phyloP scores from a whole-genome alignment of 92 coral and sea anemone genomes.

The Umimayanthus chanpuru region DNA sequence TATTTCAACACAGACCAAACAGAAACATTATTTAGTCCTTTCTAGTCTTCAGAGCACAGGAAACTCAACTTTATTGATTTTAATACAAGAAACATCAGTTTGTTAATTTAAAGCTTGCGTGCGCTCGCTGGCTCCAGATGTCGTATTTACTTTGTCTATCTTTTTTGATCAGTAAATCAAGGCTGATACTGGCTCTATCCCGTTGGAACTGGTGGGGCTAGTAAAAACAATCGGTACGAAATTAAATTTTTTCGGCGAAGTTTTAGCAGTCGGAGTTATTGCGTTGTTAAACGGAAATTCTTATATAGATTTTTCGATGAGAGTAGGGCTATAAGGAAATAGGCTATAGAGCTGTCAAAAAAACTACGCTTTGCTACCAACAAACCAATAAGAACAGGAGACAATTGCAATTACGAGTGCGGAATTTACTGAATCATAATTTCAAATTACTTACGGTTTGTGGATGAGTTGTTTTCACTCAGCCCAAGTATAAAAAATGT shows the following conservation, averaged over 20 bases:
- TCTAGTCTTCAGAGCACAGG: neutral
- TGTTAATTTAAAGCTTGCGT: neutral
- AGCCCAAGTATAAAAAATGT: too few relatives aligned
- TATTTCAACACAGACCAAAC: neutral
- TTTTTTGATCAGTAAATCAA: neutral
- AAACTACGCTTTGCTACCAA: neutral
- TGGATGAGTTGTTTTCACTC: neutral
- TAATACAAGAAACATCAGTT: neutral
- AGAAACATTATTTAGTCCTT: neutral
- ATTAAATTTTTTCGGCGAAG: too few relatives aligned
- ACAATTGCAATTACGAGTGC: neutral
- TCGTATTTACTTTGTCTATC: neutral
- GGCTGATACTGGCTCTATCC: neutral
- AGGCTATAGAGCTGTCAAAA: neutral
- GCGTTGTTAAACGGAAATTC: too few relatives aligned
- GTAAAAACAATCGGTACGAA: neutral
- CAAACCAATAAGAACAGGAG: neutral
- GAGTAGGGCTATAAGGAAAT: neutral
- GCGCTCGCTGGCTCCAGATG: neutral
- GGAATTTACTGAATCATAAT: neutral
- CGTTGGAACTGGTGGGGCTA: neutral
- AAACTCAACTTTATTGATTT: neutral
- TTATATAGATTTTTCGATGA: neutral
- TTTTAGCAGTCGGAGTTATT: too few relatives aligned
- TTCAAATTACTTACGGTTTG: neutral